A percentile compares a stretch with the other conserved stretches of the same genome.
Evolutionary conservation across 2,113 vertebrate species (phyloP).

Genomic region (Patagioenas fasciata): DNA sequence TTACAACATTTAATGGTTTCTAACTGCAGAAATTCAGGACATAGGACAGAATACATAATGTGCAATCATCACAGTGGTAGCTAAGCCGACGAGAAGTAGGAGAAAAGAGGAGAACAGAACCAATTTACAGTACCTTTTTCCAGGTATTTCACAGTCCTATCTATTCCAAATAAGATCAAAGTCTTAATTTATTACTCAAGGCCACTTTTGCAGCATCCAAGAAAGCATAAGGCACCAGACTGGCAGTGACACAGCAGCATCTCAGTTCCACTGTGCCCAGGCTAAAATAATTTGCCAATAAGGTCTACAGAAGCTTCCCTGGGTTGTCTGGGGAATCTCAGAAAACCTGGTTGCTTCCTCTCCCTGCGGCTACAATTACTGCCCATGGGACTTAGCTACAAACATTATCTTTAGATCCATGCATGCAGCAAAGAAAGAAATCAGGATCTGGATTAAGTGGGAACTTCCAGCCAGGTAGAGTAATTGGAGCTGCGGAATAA

Average conservation of each 20-base stretch:
- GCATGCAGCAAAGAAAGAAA: background rate
- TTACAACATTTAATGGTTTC: background rate
- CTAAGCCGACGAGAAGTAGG: background rate
- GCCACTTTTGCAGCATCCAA: background rate
- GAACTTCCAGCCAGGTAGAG: background rate
- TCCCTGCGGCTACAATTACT: background rate
- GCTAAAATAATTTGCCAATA: background rate
- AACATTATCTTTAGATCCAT: background rate
- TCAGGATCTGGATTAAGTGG: background rate
- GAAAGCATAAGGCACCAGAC: background rate
- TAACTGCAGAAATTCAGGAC: background rate
- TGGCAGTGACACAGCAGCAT: background rate
- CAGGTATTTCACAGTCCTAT: background rate
- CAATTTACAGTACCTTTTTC: background rate
- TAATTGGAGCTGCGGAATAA: constrained; percentile 5
- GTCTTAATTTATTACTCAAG: background rate
- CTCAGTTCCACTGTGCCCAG: background rate
- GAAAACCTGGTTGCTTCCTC: background rate
- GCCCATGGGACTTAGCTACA: background rate
- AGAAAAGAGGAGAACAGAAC: background rate
- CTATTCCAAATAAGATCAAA: background rate
- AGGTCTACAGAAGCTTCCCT: background rate
- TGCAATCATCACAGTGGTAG: background rate
- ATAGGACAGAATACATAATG: background rate
- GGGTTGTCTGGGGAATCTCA: background rate